Evolutionary conservation across 2,797 vertebrate genomes (phyloP), one percentile per base, ranked within the genome.

Genomic region (Xenentodon cancila): DNA sequence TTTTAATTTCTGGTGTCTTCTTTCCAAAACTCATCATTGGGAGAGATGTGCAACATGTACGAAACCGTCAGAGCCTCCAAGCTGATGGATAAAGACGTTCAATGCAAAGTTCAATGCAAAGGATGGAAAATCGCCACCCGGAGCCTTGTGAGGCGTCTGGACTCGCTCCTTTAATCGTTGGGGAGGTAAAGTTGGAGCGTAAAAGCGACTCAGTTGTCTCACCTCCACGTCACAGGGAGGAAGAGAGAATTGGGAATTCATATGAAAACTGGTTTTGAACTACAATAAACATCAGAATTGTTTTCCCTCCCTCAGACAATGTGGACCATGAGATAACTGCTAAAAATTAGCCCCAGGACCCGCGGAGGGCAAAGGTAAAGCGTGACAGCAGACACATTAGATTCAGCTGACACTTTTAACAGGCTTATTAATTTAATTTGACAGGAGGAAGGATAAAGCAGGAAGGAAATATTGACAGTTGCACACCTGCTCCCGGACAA

Each of bases 11-110:
- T 83, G 63, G 34, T 71, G 56, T 70, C 59, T 64, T 61, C 64
- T 45, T 50, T 80, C 68, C 73, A 68, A 67, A 79, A 73, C 42
- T 13, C 46, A 87, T 87, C 74, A 87, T 89, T 88, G 89, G 81
- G 52, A 75, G 77, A 81, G 68, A 71, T 67, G 57, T 69, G 74
- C 34, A 72, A 55, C 50, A 69, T 16, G 66, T 61, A 73, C 75
- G 71, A 84, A 84, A 62, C 63, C n/a, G 43, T 73, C 61, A 51
- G 75, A 82, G 71, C 5, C 9, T 57, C 27, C 66, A 59, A 60
- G 58, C 68, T 51, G 67, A 59, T 65, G 62, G 46, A 51, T 56
- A 74, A 37, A 68, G 53, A 19, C 46, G 47, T 80, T 75, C 78
- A 87, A 71, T 49, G 44, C 63, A 68, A 47, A 68, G 47, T 80